Evolutionary conservation across 1,140 invertebrate species (phyloP).

Genomic region (Calliphora vicina): DNA sequence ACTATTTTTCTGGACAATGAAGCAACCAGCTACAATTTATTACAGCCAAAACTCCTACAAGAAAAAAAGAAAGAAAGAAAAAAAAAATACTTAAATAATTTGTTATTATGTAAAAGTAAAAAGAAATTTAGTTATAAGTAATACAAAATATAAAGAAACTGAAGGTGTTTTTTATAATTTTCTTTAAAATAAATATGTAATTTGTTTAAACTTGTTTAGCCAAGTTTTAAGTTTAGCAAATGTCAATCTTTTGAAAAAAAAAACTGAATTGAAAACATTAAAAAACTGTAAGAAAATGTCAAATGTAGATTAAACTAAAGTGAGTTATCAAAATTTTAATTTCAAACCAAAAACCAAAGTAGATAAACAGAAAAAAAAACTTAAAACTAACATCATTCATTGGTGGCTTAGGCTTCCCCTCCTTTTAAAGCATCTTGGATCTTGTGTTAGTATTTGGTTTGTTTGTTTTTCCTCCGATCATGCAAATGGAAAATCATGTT

Average conservation of each 20-base stretch:
- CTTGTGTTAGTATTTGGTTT: not conserved
- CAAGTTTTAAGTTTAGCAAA: not conserved
- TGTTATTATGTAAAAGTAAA: not conserved
- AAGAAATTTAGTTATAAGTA: not conserved
- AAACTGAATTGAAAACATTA: too few species aligned
- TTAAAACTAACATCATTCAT: too few species aligned
- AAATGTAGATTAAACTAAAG: conserved; percentile 6
- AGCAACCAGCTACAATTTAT: not conserved
- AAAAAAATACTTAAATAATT: not conserved
- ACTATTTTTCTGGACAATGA: conserved; percentile 1
- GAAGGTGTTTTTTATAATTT: not conserved
- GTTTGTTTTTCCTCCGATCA: not conserved
- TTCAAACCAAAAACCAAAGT: not conserved
- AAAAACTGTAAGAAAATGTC: not conserved
- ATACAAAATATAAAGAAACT: not conserved
- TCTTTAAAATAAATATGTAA: not conserved
- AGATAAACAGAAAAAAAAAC: too few species aligned
- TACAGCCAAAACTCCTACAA: not conserved
- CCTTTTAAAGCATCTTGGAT: not conserved
- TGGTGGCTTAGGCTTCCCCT: not conserved
- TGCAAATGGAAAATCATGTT: conserved; percentile 6
- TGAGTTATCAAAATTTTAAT: not conserved
- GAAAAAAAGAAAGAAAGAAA: not conserved
- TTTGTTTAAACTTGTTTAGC: not conserved
- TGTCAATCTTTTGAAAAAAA: not conserved